Evolutionary conservation across 2,888 invertebrate genomes (phyloP).

Genomic region (Ceramica pisi): DNA sequence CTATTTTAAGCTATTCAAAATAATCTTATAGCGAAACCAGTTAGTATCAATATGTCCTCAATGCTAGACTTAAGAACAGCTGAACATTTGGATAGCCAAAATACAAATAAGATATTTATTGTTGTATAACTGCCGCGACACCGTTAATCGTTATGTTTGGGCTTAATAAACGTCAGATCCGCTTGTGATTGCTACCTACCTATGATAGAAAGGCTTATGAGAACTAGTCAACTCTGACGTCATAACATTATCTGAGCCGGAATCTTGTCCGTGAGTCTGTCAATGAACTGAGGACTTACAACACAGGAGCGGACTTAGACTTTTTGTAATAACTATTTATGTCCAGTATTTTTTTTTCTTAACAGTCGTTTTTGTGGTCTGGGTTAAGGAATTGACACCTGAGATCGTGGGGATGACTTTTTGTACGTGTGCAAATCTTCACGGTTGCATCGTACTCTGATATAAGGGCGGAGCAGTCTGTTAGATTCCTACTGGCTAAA

Average conservation of each 20-base stretch:
- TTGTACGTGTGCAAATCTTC: too few relatives aligned
- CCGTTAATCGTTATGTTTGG: slow-evolving; percentile 39
- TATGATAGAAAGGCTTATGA: slow-evolving; percentile 27
- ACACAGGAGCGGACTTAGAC: not conserved
- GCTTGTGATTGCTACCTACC: slow-evolving; percentile 10
- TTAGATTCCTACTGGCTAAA: too few relatives aligned
- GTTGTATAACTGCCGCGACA: slow-evolving; percentile 6
- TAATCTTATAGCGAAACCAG: slow-evolving; percentile 10
- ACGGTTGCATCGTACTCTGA: too few relatives aligned
- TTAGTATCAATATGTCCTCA: not conserved
- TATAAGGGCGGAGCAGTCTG: too few relatives aligned
- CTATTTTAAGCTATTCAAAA: not conserved
- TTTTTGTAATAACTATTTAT: not conserved
- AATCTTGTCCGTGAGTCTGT: slow-evolving; percentile 18
- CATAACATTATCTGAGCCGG: slow-evolving; percentile 25
- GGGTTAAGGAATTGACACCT: too few relatives aligned
- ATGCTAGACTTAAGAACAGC: slow-evolving; percentile 1
- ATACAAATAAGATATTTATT: slow-evolving; percentile 28
- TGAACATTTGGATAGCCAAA: slow-evolving; percentile 3
- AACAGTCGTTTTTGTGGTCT: too few relatives aligned
- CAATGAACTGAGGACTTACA: slow-evolving; percentile 29
- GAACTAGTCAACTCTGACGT: slow-evolving; percentile 42
- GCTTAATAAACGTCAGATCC: slow-evolving; percentile 33
- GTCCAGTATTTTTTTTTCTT: too few relatives aligned
- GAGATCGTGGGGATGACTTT: too few relatives aligned